Base-by-base conservation (phyloP, 2,888 invertebrate species). In the Bellardia pandia region DNA sequence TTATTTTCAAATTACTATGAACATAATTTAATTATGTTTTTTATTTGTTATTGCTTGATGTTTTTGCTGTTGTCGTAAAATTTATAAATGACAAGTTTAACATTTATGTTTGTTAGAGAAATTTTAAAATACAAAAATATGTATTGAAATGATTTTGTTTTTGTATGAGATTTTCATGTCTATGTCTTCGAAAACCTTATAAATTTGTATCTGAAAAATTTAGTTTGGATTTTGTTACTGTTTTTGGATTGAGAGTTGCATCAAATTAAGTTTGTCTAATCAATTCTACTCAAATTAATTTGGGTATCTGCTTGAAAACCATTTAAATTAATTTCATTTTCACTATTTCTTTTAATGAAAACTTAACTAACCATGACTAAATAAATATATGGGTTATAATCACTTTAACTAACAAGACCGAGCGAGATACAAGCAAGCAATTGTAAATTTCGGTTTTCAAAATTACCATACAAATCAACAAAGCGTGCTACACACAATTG, bases 21-120 rank as follows among this genome's bases (percentile, higher is more conserved):
- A 68, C 74, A 74, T 78, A 68, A 74, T 78, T 84, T 68, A 68
- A 78, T 84, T 78, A 77, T 42, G 56, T 53, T 64, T 66, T 8
- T 30, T 30, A 2, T 7, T 37, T 37, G 33, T 33, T 60, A 60
- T 40, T 23, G 53, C 4, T 14, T 42, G 33, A 48, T 74, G 33
- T 7, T 64, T 33, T 42, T 74, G 42, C 58, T 13, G 33, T 58
- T 60, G 60, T 40, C 58, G 68, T 72, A 42, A 80, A 80, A 80
- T 40, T 71, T 71, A 51, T 79, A 78, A 23, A 68, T 75, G 23
- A 53, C 9, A 53, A 66, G 14, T n/a, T 53, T 62, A 51, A 42
- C 9, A 8, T 37, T 0, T 0, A 37, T 37, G 1, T n/a, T n/a
- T n/a, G n/a, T n/a, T n/a, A n/a, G 6, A 37, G 37, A 37, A 37